Evolutionary conservation across 2,797 vertebrate genomes (phyloP).

Genomic region (Premnoplex brunnescens): DNA sequence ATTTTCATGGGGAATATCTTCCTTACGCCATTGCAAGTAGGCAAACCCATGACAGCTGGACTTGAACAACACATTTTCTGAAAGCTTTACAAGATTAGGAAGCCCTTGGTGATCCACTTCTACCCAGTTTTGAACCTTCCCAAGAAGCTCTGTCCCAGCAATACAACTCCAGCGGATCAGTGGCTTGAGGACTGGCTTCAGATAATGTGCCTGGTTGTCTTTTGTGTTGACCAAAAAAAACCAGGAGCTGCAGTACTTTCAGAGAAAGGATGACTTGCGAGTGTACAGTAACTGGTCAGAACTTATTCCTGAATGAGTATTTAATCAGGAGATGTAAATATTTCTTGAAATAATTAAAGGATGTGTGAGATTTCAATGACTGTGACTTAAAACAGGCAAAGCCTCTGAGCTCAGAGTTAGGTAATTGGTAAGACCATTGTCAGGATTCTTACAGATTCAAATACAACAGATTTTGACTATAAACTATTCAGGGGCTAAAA

Average conservation of each 20-base stretch:
- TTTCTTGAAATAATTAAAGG: conserved; percentile 32
- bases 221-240: not conserved
- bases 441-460: not conserved
- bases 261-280: not conserved
- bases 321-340: conserved; percentile 62
- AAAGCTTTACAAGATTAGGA: not conserved
- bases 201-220: not conserved
- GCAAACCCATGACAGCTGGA: not conserved
- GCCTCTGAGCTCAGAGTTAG: conserved; percentile 35
- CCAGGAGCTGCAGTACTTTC: not conserved
- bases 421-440: not conserved
- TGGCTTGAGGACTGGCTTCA: not conserved
- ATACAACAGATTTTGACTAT: not conserved
- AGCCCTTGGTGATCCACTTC: not conserved
- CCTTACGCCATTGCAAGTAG: not conserved
- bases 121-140: not conserved
- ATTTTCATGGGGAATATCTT: not conserved
- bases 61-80: not conserved
- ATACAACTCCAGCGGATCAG: not conserved
- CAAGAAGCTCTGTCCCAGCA: not conserved
- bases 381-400: conserved; percentile 31
- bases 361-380: not conserved
- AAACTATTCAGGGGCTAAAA: not conserved
- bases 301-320: conserved; percentile 17
- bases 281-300: conserved; percentile 26